A percentile compares a stretch with the other conserved stretches of the same genome.
These are phyloP conservation scores for Petroica traversi DNA, from an alignment of 2,113 vertebrate genomes.

Conservation along the genomic window DNA sequence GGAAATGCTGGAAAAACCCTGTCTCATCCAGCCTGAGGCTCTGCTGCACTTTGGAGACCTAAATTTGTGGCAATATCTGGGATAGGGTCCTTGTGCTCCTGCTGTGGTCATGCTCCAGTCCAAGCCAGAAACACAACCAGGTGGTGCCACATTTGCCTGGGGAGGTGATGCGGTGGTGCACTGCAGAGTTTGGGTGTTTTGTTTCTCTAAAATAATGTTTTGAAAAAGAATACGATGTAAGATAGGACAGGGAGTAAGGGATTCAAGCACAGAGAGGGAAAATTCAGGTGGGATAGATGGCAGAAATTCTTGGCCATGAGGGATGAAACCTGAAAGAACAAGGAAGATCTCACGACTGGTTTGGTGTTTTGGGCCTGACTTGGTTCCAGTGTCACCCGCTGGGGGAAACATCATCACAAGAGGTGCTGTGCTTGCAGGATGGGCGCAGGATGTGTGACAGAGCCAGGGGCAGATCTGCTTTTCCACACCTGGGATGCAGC, in stretches of 20 bases:
- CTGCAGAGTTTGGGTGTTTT: neutral
- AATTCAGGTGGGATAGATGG: neutral
- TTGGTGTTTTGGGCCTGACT: neutral
- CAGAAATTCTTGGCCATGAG: neutral
- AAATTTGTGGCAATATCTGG: neutral
- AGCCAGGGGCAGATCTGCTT: neutral
- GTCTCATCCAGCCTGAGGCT: neutral
- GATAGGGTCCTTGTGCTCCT: neutral
- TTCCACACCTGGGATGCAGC: neutral
- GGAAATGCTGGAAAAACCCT: neutral
- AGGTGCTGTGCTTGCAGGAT: neutral
- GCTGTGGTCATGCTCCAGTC: rapidly evolving
- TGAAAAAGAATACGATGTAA: neutral
- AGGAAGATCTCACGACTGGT: neutral
- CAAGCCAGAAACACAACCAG: neutral
- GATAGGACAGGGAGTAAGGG: neutral
- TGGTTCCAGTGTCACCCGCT: neutral
- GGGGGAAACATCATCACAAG: neutral
- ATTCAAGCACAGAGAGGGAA: neutral
- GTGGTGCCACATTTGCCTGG: neutral
- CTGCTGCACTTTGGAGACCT: neutral
- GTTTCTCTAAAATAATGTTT: neutral
- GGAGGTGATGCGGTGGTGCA: neutral
- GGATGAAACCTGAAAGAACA: neutral
- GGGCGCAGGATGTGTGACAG: neutral